Evolutionary conservation across 2,113 vertebrate genomes (phyloP).

Genomic region (Sclerurus mexicanus): DNA sequence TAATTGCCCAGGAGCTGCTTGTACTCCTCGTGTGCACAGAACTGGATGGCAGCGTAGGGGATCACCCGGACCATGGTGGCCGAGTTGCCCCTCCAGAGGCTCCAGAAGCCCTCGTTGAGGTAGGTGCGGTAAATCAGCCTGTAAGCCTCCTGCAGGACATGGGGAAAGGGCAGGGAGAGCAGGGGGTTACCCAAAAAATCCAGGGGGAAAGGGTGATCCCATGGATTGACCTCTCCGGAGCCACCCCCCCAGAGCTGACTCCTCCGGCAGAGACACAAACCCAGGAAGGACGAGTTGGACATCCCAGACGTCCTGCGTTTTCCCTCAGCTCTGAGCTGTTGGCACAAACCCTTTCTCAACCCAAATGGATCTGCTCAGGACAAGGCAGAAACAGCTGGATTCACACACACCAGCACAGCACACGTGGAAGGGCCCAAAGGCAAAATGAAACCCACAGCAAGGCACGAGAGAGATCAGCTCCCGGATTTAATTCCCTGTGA

Average conservation of each 20-base stretch:
- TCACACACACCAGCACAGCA: neutral
- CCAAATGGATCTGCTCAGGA: neutral
- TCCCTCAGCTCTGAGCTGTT: neutral
- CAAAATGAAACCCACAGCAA: neutral
- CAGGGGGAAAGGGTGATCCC: neutral
- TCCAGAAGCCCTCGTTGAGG: conserved; percentile 90
- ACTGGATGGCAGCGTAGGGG: conserved; percentile 97
- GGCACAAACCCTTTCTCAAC: neutral
- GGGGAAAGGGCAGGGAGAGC: neutral
- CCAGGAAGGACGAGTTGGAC: no score
- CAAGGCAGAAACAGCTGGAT: neutral
- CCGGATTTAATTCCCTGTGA: neutral
- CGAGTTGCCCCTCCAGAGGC: conserved; percentile 95
- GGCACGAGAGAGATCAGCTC: rapidly evolving
- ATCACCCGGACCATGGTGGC: conserved; percentile 98
- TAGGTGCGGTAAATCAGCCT: conserved; percentile 93
- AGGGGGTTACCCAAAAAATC: neutral
- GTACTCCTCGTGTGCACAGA: conserved; percentile 95
- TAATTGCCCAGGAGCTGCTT: conserved; percentile 87
- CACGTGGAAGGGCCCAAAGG: rapidly evolving
- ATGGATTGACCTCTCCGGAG: neutral
- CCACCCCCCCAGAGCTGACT: neutral
- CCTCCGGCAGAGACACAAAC: no score
- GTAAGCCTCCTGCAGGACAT: conserved; percentile 85
- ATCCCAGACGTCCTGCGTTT: neutral